A percentile compares a stretch with the other conserved stretches of the same genome.
Evolutionary conservation across 2,888 invertebrate genomes (phyloP).

Genomic region (Nyleta sp.): DNA sequence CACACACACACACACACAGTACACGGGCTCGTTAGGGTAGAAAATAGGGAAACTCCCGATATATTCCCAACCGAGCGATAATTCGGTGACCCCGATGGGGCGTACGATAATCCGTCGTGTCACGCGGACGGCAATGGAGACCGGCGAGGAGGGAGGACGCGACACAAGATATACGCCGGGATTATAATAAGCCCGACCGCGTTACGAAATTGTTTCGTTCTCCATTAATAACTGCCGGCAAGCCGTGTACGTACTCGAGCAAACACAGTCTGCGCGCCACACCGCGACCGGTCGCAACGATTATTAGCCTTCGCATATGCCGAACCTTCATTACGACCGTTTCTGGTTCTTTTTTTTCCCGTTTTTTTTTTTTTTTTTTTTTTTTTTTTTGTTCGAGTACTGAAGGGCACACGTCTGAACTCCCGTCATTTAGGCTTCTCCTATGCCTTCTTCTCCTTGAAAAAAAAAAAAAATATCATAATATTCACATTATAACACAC

Average conservation of each 20-base stretch:
- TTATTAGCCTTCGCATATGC: slow-evolving; percentile 56
- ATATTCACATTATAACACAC: too few species aligned
- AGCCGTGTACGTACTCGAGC: slow-evolving; percentile 43
- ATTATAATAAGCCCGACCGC: slow-evolving; percentile 77
- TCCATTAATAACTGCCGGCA: slow-evolving; percentile 72
- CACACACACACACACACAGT: slow-evolving; percentile 34
- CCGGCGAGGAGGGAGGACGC: slow-evolving; percentile 56
- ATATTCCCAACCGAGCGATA: slow-evolving; percentile 68
- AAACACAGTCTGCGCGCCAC: slow-evolving; percentile 49
- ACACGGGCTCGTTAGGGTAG: slow-evolving; percentile 63
- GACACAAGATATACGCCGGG: slow-evolving; percentile 72
- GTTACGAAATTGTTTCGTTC: slow-evolving; percentile 78
- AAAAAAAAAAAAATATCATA: too few species aligned
- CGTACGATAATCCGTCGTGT: slow-evolving; percentile 73
- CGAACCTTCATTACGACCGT: slow-evolving; percentile 17
- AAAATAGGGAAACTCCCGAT: slow-evolving; percentile 64
- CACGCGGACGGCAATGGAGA: slow-evolving; percentile 64
- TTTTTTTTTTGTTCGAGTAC: too few species aligned
- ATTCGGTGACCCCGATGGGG: slow-evolving; percentile 73
- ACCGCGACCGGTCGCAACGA: slow-evolving; percentile 35
- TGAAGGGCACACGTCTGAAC: too few species aligned
- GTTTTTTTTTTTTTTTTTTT: too few species aligned
- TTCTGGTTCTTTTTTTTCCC: background rate
- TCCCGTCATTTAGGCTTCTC: too few species aligned
- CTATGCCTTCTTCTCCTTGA: too few species aligned